Evolutionary conservation across 2,888 invertebrate species (phyloP).

Genomic region (Cynaeus angustus): DNA sequence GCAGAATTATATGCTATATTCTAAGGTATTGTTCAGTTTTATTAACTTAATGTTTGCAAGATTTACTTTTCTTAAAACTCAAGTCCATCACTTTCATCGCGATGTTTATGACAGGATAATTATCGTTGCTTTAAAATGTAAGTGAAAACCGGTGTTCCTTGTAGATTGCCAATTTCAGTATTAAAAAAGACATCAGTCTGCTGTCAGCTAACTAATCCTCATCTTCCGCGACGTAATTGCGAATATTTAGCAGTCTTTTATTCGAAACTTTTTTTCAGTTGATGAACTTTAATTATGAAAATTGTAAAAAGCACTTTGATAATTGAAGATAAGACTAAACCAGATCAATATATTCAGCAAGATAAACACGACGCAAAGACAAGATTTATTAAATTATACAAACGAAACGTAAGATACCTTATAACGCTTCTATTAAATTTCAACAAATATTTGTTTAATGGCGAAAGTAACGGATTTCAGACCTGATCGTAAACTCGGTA

Average conservation of each 20-base stretch:
- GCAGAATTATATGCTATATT: too few species aligned
- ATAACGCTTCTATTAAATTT: conserved; percentile 43
- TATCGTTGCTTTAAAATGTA: conserved; percentile 19
- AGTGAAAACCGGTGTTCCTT: conserved; percentile 23
- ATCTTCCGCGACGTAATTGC: conserved; percentile 26
- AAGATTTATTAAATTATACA: conserved; percentile 41
- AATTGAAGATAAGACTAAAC: conserved; percentile 22
- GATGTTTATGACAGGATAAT: conserved; percentile 33
- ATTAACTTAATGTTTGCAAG: too few species aligned
- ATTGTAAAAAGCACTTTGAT: conserved; percentile 39
- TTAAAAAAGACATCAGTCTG: conserved; percentile 25
- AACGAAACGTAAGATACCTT: conserved; percentile 30
- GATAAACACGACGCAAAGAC: conserved; percentile 31
- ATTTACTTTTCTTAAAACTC: not conserved
- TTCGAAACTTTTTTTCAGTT: conserved; percentile 23
- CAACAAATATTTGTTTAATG: conserved; percentile 38
- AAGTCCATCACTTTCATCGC: conserved; percentile 7
- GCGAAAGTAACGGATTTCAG: conserved; percentile 27
- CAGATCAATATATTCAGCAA: conserved; percentile 29
- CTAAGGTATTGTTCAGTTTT: too few species aligned
- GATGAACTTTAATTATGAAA: conserved; percentile 35
- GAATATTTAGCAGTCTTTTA: conserved; percentile 30
- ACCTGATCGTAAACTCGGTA: conserved; percentile 29
- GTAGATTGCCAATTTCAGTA: conserved; percentile 16
- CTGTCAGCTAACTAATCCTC: conserved; percentile 21